Evolutionary conservation across 1,140 invertebrate genomes (phyloP).

Genomic region (Neodiprion fabricii): DNA sequence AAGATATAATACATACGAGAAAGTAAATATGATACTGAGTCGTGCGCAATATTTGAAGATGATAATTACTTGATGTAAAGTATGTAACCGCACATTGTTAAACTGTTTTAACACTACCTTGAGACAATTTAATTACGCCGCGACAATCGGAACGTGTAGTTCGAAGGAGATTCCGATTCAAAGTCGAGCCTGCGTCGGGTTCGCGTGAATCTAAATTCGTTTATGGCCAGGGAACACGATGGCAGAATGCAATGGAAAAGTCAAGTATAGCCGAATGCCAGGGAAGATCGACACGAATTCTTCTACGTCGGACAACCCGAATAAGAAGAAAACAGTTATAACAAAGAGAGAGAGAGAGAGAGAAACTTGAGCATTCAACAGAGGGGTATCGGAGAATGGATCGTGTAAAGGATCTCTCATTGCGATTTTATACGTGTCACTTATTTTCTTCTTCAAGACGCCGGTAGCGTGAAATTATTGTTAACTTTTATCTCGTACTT

Average conservation of each 20-base stretch:
- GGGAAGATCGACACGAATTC: background rate
- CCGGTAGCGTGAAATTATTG: background rate
- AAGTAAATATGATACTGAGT: too few relatives aligned
- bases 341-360: background rate
- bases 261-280: background rate
- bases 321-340: too few relatives aligned
- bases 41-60: too few relatives aligned
- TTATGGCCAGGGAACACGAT: conserved; percentile 1
- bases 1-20: too few relatives aligned
- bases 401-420: background rate
- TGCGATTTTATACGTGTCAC: background rate
- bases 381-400: background rate
- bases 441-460: background rate
- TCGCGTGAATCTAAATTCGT: background rate
- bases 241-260: conserved; percentile 37
- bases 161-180: background rate
- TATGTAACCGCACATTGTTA: too few relatives aligned
- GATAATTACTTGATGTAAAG: too few relatives aligned
- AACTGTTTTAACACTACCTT: too few relatives aligned
- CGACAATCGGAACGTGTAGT: too few relatives aligned
- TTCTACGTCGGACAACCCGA: background rate
- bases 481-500: too few relatives aligned
- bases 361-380: background rate
- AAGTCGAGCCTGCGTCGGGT: background rate
- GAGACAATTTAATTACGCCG: too few relatives aligned